Evolutionary conservation across 2,888 invertebrate genomes (phyloP), one percentile per base, ranked within the genome.

Genomic region (Tethea ocularis): DNA sequence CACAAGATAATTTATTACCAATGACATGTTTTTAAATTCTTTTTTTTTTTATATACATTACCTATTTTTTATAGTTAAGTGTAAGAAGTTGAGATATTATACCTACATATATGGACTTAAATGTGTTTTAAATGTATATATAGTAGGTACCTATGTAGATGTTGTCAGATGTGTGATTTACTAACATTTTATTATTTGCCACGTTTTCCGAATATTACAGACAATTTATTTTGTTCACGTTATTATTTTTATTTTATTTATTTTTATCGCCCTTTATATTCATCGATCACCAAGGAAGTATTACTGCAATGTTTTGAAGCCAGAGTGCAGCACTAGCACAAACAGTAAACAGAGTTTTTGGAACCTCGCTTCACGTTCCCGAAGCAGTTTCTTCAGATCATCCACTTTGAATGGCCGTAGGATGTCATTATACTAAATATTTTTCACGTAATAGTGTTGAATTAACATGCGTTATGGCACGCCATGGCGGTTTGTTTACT

Each of bases 1-100:
- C 92, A 92, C 90, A 80, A 89, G 83, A 89, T 92, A 92, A 92
- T 91, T 92, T 91, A 92, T 92, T 92, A 91, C 92, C 92, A 92
- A 92, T 92, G 92, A 92, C 85, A 86, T 87, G 88, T 91, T 92
- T 91, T 91, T 89, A 84, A 90, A 87, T 84, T 87, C 81, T 84
- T 87, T 88, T 84, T 83, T 80, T 82, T 77, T 80, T 77, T 77
- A 72, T 36, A 22, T 54, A 54, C n/a, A n/a, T n/a, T n/a, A n/a
- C n/a, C n/a, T n/a, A n/a, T n/a, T 87, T 88, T 87, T 84, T 88
- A 86, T 83, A 88, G 83, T 81, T 80, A 76, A 82, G 78, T 87
- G 83, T 88, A 85, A 79, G 88, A 85, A 85, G 82, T 83, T 83
- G 83, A 86, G 72, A 85, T 84, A 86, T 75, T 82, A 69, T 80